Conservation (phyloP, 2,113 vertebrate genomes). For the Ophthalmolycus amberensis region DNA sequence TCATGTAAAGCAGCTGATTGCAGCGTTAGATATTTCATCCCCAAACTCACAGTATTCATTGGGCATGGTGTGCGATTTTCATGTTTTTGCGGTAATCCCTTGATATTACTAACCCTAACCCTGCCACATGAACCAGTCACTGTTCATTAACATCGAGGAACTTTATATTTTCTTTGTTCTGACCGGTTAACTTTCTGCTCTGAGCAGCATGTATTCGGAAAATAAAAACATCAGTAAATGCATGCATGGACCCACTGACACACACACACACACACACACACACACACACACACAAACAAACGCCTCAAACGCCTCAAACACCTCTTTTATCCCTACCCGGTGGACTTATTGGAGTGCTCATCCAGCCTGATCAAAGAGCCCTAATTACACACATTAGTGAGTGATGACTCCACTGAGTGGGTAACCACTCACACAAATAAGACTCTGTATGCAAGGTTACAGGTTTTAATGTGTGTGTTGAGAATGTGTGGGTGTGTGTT, state of each 20-base stretch:
- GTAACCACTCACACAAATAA: slow-evolving; percentile 59
- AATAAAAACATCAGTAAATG: slow-evolving; percentile 18
- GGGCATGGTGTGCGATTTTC: not conserved
- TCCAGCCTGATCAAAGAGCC: slow-evolving; percentile 60
- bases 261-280: no score
- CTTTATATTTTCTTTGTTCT: not conserved
- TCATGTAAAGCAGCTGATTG: not conserved
- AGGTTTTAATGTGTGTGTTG: slow-evolving; percentile 42
- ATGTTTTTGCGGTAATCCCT: not conserved
- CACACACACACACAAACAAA: slow-evolving; percentile 37
- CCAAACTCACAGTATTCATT: not conserved
- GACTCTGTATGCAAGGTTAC: slow-evolving; percentile 34
- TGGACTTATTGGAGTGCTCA: slow-evolving; percentile 57
- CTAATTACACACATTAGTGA: slow-evolving; percentile 73
- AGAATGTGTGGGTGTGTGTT: slow-evolving; percentile 16
- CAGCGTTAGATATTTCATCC: not conserved
- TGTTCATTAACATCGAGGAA: not conserved
- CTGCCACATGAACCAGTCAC: not conserved
- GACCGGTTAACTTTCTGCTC: slow-evolving; percentile 11
- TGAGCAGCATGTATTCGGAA: not conserved
- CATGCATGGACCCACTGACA: slow-evolving; percentile 24
- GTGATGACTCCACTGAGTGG: slow-evolving; percentile 57
- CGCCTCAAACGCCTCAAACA: slow-evolving; percentile 7
- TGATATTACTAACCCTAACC: not conserved
- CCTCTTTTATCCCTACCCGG: slow-evolving; percentile 38